Percentiles rank a stretch among this genome's conserved stretches.
These are phyloP conservation scores for Ecdyonurus torrentis DNA, from an alignment of 2,888 invertebrate species.

Conservation along the genomic window DNA sequence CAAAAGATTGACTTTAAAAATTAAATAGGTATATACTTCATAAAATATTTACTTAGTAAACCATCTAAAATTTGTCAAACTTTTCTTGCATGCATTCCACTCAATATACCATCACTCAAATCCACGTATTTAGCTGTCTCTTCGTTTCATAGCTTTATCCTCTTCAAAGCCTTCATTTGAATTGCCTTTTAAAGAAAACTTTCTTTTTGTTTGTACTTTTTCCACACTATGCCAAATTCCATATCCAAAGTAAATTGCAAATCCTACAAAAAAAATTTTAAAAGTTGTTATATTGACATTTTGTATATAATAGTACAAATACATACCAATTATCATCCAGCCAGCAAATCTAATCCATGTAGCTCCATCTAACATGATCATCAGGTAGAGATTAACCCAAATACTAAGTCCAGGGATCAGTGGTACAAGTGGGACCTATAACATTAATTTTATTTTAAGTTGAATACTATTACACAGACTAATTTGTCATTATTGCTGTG, in stretches of 20 bases:
- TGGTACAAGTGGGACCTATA: conserved; percentile 71
- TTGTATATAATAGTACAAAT: no score
- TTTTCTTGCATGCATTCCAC: no score
- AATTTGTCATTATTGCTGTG: no score
- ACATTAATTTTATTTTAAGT: conserved; percentile 11
- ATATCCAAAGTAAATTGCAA: conserved; percentile 71
- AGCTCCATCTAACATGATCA: conserved; percentile 67
- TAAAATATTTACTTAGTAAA: no score
- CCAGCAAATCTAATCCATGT: conserved; percentile 81
- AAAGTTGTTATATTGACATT: no score
- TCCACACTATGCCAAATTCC: conserved; percentile 53
- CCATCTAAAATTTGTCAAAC: no score
- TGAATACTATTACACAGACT: conserved; percentile 9
- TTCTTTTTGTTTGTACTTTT: not conserved
- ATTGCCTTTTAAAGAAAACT: not conserved
- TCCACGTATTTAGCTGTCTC: no score
- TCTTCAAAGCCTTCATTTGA: no score
- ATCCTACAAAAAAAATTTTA: conserved; percentile 36
- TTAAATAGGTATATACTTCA: no score
- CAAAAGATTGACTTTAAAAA: no score
- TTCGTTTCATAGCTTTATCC: not conserved
- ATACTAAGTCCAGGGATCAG: conserved; percentile 68
- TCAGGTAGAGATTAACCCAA: conserved; percentile 74
- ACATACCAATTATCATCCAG: conserved; percentile 71
- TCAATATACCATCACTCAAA: no score